Evolutionary conservation across 2,797 vertebrate genomes (phyloP).

Genomic region (Oophaga sylvatica): DNA sequence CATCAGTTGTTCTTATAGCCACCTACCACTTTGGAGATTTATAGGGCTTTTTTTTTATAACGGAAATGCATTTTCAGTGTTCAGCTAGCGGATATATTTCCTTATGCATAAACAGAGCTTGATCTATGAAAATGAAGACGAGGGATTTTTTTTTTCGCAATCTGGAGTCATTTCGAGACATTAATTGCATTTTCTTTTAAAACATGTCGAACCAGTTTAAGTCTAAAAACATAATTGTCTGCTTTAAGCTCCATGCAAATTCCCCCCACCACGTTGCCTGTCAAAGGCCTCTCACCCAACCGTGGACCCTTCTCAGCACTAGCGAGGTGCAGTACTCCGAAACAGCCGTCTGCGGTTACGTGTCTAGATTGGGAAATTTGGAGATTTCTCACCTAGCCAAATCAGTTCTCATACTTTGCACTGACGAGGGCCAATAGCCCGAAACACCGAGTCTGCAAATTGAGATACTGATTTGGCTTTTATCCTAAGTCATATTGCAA

Average conservation of each 20-base stretch:
- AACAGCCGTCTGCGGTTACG: no score
- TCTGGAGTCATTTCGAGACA: constrained; percentile 11
- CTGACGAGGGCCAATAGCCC: no score
- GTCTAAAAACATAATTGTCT: not conserved
- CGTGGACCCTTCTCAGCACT: no score
- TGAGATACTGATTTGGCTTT: no score
- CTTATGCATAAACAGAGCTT: constrained; percentile 26
- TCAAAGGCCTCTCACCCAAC: not conserved
- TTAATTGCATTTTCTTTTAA: constrained; percentile 34
- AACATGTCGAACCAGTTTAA: not conserved
- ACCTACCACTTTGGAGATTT: constrained; percentile 64
- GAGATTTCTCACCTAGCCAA: no score
- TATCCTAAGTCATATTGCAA: no score
- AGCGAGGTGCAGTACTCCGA: no score
- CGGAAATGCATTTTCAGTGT: constrained; percentile 62
- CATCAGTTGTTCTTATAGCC: constrained; percentile 67
- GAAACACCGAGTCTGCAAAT: no score
- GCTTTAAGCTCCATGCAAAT: not conserved
- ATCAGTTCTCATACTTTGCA: no score
- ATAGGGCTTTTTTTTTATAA: constrained; percentile 64
- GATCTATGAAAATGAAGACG: constrained; percentile 47
- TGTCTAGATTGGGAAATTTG: no score
- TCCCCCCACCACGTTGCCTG: not conserved
- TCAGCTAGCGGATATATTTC: constrained; percentile 53
- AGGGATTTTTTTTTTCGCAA: constrained; percentile 66